These are phyloP conservation scores for Malurus alboscapulatus DNA, from an alignment of 2,113 vertebrate genomes.

Conservation along the genomic window DNA sequence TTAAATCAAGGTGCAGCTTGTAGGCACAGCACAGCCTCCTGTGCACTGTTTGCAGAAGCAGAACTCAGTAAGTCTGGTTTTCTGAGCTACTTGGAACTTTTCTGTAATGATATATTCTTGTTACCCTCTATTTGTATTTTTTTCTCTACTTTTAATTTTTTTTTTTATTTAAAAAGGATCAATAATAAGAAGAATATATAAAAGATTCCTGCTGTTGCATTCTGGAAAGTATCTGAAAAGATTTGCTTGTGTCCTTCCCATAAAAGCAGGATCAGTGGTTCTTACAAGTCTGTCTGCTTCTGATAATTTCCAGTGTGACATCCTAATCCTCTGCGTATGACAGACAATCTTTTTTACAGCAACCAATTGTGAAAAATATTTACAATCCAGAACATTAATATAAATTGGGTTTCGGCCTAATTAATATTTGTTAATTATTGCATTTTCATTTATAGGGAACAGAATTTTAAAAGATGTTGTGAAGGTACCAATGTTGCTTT, in stretches of 20 bases:
- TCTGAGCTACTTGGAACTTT: not conserved
- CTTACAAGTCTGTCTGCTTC: not conserved
- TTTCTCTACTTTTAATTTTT: not conserved
- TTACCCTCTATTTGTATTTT: not conserved
- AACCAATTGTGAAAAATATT: not conserved
- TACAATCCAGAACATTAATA: not conserved
- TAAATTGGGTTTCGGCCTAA: not conserved
- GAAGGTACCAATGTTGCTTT: not conserved
- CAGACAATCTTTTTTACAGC: not conserved
- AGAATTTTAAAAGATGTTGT: not conserved
- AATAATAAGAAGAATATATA: not conserved
- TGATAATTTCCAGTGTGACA: not conserved
- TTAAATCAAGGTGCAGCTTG: not conserved
- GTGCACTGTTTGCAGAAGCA: not conserved
- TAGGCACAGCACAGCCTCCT: not conserved
- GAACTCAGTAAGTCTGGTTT: not conserved
- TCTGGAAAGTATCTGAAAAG: not conserved
- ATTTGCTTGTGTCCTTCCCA: fast-evolving
- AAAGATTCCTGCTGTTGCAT: not conserved
- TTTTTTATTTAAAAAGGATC: not conserved
- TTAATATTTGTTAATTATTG: not conserved
- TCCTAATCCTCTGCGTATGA: not conserved
- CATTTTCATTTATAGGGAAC: not conserved
- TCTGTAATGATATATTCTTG: not conserved
- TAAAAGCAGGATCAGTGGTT: not conserved